A percentile compares a stretch with the other conserved stretches of the same genome.
Evolutionary conservation across 2,113 vertebrate genomes (phyloP).

Genomic region (Ameiurus melas): DNA sequence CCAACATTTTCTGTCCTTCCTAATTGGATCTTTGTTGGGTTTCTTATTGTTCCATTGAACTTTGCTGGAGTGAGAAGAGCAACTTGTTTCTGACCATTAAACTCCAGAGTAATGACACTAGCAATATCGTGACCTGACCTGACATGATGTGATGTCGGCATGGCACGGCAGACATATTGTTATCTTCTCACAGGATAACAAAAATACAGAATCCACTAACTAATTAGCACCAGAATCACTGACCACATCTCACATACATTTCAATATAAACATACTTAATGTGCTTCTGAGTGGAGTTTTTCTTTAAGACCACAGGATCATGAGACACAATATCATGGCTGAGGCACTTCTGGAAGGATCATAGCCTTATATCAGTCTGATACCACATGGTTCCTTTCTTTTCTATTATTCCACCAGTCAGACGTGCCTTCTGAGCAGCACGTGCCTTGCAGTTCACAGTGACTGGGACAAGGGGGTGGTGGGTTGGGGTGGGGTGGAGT

Average conservation of each 20-base stretch:
- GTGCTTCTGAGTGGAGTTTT: not conserved
- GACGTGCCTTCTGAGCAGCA: slow-evolving; percentile 59
- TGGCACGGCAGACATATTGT: not conserved
- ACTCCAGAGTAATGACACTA: not conserved
- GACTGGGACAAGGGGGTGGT: slow-evolving; percentile 6
- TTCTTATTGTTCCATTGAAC: not conserved
- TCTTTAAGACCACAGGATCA: not conserved
- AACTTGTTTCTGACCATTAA: not conserved
- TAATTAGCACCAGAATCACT: not conserved
- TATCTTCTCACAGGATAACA: too few species aligned
- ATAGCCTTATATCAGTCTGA: slow-evolving; percentile 26
- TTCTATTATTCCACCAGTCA: slow-evolving; percentile 68
- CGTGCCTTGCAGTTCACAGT: slow-evolving; percentile 71
- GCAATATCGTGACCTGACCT: not conserved
- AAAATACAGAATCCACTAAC: not conserved
- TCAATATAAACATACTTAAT: not conserved
- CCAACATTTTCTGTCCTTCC: not conserved
- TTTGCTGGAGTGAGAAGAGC: not conserved
- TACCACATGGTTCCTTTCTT: slow-evolving; percentile 56
- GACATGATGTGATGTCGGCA: not conserved
- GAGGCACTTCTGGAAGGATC: not conserved
- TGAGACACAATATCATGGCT: not conserved
- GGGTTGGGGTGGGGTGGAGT: not conserved
- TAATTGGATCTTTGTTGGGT: not conserved
- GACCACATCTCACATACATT: not conserved